Evolutionary conservation across 2,113 vertebrate genomes (phyloP), one percentile per base, ranked within the genome.

Genomic region (Amphilophus citrinellus): DNA sequence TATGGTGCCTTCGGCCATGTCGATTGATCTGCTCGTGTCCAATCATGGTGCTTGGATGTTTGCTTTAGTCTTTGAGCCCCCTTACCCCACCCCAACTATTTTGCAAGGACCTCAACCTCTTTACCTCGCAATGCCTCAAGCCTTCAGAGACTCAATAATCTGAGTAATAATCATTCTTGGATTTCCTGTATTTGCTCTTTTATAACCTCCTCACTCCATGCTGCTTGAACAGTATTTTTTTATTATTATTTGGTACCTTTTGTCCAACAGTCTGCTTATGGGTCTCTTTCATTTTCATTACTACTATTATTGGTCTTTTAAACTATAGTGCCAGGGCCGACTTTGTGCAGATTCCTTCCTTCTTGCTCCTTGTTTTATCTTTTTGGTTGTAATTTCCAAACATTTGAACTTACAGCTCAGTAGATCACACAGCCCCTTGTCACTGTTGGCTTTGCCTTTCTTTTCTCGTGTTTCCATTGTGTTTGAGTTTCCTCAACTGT

Each of bases 1-100:
- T 84, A 80, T 82, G 61, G 77, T 77, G 84, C 92, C 90, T 88
- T 82, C 15, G 58, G 89, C 86, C 83, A 83, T 92, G 90, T 92
- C 79, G 79, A 94, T 95, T 92, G 91, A 96, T 96, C 91, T 76
- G 83, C 85, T 89, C 86, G 80, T 83, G 87, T 92, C 83, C 90
- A 91, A 93, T 95, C 90, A 91, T 93, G 66, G 22, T 2, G 61
- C 79, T 47, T 61, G 77, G 85, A 61, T 89, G 88, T 93, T 93
- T 95, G 89, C 91, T 95, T 88, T 88, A 91, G 93, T 94, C 8
- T 9, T 39, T 39, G 37, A 39, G 8, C 37, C 7, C 37, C 37
- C 9, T 39, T 8, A 9, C 37, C 8, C 37, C 37, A 2, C 37
- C 37, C 37, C 37, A 8, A 8, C 37, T 1, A 9, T 39, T 39